phyloP scores from a whole-genome alignment of 2,113 vertebrate genomes.

The Gobius niger region DNA sequence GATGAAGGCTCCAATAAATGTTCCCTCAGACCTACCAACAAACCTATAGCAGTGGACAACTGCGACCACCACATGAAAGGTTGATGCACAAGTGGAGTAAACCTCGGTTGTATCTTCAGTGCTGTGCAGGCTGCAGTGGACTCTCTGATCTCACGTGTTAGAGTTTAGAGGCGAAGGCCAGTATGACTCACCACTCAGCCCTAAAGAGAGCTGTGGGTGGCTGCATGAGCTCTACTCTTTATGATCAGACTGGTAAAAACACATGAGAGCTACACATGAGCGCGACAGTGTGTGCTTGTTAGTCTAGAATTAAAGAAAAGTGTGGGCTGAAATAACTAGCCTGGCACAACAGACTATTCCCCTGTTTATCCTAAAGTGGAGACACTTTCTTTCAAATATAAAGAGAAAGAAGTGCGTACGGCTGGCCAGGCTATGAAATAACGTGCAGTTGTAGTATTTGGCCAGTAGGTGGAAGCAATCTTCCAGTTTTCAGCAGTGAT shows the following conservation, averaged over 20 bases:
- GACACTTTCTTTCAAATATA: no score
- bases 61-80: not conserved
- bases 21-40: no score
- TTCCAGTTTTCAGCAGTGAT: slow-evolving; percentile 9
- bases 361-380: no score
- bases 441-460: slow-evolving; percentile 24
- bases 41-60: not conserved
- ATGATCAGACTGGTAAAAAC: not conserved
- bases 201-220: slow-evolving; percentile 11
- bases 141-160: slow-evolving; percentile 18
- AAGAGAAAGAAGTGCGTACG: no score
- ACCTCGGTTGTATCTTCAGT: not conserved
- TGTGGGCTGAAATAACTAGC: not conserved
- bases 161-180: no score
- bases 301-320: not conserved
- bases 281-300: not conserved
- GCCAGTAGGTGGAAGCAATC: slow-evolving; percentile 57
- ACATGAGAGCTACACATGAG: not conserved
- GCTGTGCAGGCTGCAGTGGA: not conserved
- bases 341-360: no score
- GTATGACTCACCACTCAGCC: slow-evolving; percentile 34
- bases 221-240: not conserved
- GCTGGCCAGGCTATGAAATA: not conserved
- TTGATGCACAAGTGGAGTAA: not conserved
- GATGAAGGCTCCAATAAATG: no score